Conservation (phyloP, 2,888 invertebrate genomes). For the Diarsia rubi region DNA sequence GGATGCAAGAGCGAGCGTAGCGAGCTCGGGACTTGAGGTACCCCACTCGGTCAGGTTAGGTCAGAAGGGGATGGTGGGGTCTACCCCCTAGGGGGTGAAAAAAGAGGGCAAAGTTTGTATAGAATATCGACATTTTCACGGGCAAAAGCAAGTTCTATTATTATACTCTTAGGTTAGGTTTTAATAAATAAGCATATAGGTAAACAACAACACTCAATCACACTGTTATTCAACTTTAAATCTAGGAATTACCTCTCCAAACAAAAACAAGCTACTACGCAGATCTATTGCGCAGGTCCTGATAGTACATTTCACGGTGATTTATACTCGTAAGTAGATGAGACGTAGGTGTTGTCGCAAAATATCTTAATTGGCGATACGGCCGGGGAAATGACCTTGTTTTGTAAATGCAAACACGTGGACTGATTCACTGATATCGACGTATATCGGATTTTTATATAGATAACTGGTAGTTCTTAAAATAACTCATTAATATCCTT, state of each 20-base stretch:
- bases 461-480: not conserved
- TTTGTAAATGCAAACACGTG: not conserved
- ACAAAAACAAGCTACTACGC: constrained; percentile 18
- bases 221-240: not conserved
- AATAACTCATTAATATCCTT: too few relatives aligned
- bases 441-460: not conserved
- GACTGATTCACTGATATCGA: not conserved
- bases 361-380: constrained; percentile 19
- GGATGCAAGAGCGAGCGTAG: too few relatives aligned
- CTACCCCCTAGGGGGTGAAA: too few relatives aligned
- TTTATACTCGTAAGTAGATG: too few relatives aligned
- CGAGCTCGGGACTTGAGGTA: too few relatives aligned
- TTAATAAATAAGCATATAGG: too few relatives aligned
- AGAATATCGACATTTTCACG: too few relatives aligned
- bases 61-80: too few relatives aligned
- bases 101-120: too few relatives aligned
- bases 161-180: too few relatives aligned
- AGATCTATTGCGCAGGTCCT: constrained; percentile 40
- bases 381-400: not conserved
- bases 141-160: too few relatives aligned
- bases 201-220: not conserved
- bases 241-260: not conserved
- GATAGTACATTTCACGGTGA: constrained; percentile 26
- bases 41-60: too few relatives aligned
- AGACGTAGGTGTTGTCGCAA: not conserved